Evolutionary conservation across 35 echinoderm and acorn worm genomes (phyloP).

Genomic region (Ophiothrix spiculata): DNA sequence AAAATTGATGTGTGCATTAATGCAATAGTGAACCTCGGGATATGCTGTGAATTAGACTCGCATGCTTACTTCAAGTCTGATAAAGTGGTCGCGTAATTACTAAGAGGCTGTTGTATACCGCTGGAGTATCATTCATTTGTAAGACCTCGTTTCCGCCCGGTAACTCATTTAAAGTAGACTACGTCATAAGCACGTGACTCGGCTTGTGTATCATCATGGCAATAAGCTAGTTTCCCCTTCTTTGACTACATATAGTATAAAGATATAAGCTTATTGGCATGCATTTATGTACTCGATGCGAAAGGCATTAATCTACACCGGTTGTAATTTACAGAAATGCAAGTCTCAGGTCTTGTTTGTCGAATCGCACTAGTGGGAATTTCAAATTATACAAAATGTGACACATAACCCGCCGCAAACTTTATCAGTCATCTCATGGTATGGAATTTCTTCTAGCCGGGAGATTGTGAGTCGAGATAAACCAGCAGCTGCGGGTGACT

Average conservation of each 20-base stretch:
- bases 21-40: too few species aligned
- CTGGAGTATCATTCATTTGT: neutral
- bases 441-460: neutral
- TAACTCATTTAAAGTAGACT: slow-evolving; percentile 7
- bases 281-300: neutral
- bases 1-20: too few species aligned
- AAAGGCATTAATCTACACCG: neutral
- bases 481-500: neutral
- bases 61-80: neutral
- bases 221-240: neutral
- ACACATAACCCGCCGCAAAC: neutral
- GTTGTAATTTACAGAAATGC: neutral
- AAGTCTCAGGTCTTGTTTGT: neutral
- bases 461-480: neutral
- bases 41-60: neutral
- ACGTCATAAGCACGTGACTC: neutral
- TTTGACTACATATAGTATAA: neutral
- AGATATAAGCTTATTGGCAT: neutral
- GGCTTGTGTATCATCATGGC: neutral
- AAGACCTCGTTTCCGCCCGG: neutral
- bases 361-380: neutral
- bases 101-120: neutral
- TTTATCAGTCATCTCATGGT: neutral
- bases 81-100: neutral
- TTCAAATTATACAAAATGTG: slow-evolving; percentile 12